Evolutionary conservation across 2,888 invertebrate genomes (phyloP), one percentile per base, ranked within the genome.

Genomic region (Ennomos quercinarius): DNA sequence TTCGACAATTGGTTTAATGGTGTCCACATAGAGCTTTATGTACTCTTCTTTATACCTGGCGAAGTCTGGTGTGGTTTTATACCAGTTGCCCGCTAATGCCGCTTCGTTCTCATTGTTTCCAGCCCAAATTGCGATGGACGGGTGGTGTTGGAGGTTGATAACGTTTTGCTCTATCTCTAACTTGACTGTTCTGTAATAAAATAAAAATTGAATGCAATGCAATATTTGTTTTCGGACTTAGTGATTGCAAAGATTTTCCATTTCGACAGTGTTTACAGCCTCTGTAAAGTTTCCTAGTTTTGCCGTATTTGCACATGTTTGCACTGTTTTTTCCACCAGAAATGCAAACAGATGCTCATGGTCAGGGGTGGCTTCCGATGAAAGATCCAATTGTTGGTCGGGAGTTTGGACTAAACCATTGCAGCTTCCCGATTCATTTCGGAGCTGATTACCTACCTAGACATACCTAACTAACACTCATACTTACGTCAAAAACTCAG

Each of bases 21-120:
- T 95, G 42, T 95, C 93, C 0, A 97, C 95, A 77, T 99, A 99
- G 0, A 99, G 92, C 73, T 95, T 94, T 0, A 97, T 86, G 77
- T 98, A 99, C 78, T 99, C 98, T 0, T 84, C 73, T 74, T 95
- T 94, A 75, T 96, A 97, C 51, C 89, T 84, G 0, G 87, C 71
- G 66, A 93, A 93, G 10, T 94, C 76, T 0, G 71, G 51, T 0
- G 76, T 71, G 0, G 96, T 95, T 1, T 81, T 80, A 78, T 96
- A 96, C 99, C 98, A 99, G 80, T 97, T 95, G 42, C 95, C 95
- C 46, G 95, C 93, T 8, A 99, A 81, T 0, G 98, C 99, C 5
- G 95, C 96, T 91, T 99, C 99, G 79, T 99, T 99, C 87, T 99
- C 99, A 81, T 99, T 99, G 84, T 99, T 99, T 5, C 96, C 98